These are phyloP conservation scores for Dicyrtoma fusca DNA, from an alignment of 2,888 invertebrate species.

Conservation along the genomic window DNA sequence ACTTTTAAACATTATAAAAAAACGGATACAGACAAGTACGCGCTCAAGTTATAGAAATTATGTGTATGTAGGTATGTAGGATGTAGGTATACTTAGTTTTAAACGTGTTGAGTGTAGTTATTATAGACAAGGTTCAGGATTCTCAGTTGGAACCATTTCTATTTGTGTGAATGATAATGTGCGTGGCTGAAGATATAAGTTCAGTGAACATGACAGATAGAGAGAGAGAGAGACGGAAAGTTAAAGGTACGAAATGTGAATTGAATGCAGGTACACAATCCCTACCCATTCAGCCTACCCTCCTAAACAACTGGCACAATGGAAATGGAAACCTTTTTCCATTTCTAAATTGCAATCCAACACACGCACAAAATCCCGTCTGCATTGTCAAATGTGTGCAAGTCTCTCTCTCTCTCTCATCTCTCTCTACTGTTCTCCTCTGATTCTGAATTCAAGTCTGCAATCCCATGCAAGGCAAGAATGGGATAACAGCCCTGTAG, in stretches of 20 bases:
- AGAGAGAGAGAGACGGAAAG: no score
- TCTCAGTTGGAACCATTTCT: no score
- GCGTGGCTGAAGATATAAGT: constrained; percentile 6
- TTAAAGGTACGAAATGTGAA: constrained; percentile 6
- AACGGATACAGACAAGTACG: no score
- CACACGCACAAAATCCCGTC: constrained; percentile 12
- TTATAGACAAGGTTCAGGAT: no score
- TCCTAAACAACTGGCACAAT: constrained; percentile 10
- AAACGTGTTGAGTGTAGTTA: no score
- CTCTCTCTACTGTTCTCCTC: neutral
- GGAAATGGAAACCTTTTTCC: constrained; percentile 2
- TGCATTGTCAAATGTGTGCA: neutral
- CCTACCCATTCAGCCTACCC: neutral
- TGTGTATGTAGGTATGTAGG: no score
- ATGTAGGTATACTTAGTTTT: no score
- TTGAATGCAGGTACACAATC: constrained; percentile 20
- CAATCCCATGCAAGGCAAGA: neutral
- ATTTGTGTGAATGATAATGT: constrained; percentile 17
- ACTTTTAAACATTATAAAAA: no score
- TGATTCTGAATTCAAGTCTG: no score
- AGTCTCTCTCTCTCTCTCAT: constrained; percentile 2
- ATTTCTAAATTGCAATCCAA: constrained; percentile 26
- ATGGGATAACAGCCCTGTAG: neutral
- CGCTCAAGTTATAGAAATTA: no score
- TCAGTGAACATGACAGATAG: neutral